Percentiles rank a stretch among this genome's conserved stretches.
phyloP scores from a whole-genome alignment of 2,888 invertebrate species.

The Agrotis exclamationis region DNA sequence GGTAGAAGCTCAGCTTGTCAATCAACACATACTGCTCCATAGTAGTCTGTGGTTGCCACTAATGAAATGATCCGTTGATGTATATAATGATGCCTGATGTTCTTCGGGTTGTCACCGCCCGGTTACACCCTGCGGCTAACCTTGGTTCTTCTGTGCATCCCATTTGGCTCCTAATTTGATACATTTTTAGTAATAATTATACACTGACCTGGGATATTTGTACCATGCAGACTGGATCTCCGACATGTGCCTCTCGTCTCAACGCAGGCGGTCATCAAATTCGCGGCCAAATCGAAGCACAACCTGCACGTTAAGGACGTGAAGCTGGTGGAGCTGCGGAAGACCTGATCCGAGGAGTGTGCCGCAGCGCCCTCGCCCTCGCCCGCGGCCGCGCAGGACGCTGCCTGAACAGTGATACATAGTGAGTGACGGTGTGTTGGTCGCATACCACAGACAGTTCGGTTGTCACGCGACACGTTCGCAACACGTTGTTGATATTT shows the following conservation, averaged over 20 bases:
- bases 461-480: conserved; percentile 35
- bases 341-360: conserved; percentile 82
- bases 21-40: no score
- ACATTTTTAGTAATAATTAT: background rate
- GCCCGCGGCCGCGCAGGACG: conserved; percentile 35
- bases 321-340: conserved; percentile 93
- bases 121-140: background rate
- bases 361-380: conserved; percentile 40
- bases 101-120: no score
- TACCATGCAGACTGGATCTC: conserved; percentile 92
- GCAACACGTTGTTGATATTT: conserved; percentile 52
- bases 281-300: conserved; percentile 95
- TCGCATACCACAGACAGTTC: conserved; percentile 58
- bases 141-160: background rate
- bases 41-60: no score
- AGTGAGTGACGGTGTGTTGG: conserved; percentile 72
- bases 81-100: background rate
- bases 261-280: conserved; percentile 95
- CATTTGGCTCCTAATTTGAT: background rate
- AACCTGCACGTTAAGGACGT: conserved; percentile 95
- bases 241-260: conserved; percentile 95
- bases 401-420: conserved; percentile 64
- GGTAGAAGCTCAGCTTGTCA: no score
- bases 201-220: background rate
- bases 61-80: no score